Evolutionary conservation across 2,113 vertebrate genomes (phyloP).

Genomic region (Lonchura striata): DNA sequence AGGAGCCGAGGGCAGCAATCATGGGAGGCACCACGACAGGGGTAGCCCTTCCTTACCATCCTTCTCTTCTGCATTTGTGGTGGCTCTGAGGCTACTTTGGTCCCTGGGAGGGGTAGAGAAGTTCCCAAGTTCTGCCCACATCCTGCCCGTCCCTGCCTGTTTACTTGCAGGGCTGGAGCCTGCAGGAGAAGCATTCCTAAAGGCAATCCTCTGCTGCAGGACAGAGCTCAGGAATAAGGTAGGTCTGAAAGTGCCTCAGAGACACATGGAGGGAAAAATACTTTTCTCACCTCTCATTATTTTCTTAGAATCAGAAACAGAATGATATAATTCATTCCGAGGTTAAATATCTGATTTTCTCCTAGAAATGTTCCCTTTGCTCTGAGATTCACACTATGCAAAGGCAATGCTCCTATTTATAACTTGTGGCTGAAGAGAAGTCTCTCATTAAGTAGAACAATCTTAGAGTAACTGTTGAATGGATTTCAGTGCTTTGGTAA

Average conservation of each 20-base stretch:
- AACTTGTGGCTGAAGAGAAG: slow-evolving; percentile 39
- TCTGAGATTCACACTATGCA: neutral
- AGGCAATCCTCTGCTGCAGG: neutral
- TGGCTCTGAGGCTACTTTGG: slow-evolving; percentile 47
- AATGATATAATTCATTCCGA: neutral
- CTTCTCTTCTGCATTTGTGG: slow-evolving; percentile 2
- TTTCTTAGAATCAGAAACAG: neutral
- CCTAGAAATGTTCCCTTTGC: neutral
- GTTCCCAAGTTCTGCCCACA: slow-evolving; percentile 53
- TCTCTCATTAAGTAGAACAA: slow-evolving; percentile 19
- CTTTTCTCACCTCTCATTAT: neutral
- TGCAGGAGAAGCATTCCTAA: neutral
- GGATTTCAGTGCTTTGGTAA: neutral
- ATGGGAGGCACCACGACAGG: neutral
- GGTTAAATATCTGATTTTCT: neutral
- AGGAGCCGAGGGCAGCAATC: neutral
- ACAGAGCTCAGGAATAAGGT: neutral
- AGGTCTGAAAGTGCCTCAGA: neutral
- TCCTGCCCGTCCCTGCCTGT: slow-evolving; percentile 50
- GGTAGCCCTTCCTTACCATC: neutral
- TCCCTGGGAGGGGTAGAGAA: slow-evolving; percentile 43
- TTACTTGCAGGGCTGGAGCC: slow-evolving; percentile 14
- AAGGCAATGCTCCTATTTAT: slow-evolving; percentile 24
- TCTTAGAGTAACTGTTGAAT: neutral
- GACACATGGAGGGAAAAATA: neutral